A percentile compares a stretch with the other conserved stretches of the same genome.
Conservation (phyloP, 2,113 vertebrate species). For the Thalassoma bifasciatum region DNA sequence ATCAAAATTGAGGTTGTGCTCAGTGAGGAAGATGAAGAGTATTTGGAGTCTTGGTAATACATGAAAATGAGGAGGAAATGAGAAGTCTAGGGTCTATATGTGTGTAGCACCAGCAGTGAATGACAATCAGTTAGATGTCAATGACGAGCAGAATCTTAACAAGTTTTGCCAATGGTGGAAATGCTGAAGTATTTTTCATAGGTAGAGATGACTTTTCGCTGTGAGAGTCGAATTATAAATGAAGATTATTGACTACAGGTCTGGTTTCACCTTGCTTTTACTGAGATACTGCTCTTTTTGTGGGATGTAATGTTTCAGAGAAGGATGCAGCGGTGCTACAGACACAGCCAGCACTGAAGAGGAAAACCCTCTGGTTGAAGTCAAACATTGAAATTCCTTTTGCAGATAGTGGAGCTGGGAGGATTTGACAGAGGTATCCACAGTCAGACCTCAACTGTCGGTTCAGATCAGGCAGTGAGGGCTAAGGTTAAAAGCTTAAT, state of each 20-base stretch:
- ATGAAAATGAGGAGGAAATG: too few relatives aligned
- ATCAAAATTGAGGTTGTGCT: too few relatives aligned
- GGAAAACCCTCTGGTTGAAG: neutral
- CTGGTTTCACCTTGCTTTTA: neutral
- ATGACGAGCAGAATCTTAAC: neutral
- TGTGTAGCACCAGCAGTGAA: neutral
- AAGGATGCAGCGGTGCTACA: neutral
- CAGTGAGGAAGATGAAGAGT: too few relatives aligned
- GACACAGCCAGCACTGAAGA: neutral
- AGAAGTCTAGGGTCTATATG: too few relatives aligned
- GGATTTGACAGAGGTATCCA: constrained; percentile 1
- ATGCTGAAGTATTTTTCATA: neutral
- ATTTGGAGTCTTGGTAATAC: too few relatives aligned
- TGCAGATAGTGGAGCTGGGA: neutral
- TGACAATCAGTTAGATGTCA: neutral
- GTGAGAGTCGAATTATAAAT: neutral
- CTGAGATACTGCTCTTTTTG: neutral
- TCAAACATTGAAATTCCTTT: neutral
- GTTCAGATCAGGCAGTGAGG: constrained; percentile 13
- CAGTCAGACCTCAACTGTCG: constrained; percentile 5
- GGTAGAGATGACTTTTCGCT: neutral
- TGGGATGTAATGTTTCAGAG: neutral
- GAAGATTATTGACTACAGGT: constrained; percentile 8
- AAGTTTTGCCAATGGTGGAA: neutral
- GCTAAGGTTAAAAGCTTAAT: constrained; percentile 34